A percentile compares a stretch with the other conserved stretches of the same genome.
These are phyloP conservation scores for Eupithecia vulgata DNA, from an alignment of 2,888 invertebrate genomes.

Conservation along the genomic window DNA sequence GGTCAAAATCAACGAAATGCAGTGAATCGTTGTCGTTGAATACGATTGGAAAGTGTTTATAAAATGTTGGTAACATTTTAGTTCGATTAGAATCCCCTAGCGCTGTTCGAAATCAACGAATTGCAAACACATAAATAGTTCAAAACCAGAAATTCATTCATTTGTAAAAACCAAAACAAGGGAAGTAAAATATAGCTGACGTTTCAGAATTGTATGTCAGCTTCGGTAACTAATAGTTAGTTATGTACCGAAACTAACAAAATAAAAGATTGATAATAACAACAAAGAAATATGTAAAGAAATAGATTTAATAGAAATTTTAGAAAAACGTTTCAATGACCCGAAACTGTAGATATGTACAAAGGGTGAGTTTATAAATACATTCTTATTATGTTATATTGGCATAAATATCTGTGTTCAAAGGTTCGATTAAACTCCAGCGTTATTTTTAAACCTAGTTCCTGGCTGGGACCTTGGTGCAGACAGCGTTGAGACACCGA, in stretches of 20 bases:
- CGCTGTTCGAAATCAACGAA: conserved; percentile 17
- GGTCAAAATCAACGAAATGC: too few relatives aligned
- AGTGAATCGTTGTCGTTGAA: background rate
- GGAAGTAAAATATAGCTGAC: background rate
- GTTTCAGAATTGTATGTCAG: background rate
- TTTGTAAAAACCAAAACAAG: background rate
- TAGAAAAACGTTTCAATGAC: background rate
- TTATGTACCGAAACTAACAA: too few relatives aligned
- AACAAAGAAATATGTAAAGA: background rate
- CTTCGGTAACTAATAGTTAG: background rate
- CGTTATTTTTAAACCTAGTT: conserved; percentile 14
- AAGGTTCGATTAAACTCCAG: background rate
- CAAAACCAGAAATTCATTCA: background rate
- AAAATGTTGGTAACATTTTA: conserved; percentile 3
- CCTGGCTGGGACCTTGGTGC: conserved; percentile 60
- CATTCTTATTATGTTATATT: background rate
- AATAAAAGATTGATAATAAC: background rate
- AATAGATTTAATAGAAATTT: background rate
- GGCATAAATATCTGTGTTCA: background rate
- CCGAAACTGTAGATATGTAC: background rate
- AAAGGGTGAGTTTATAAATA: background rate
- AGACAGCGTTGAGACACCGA: conserved; percentile 64
- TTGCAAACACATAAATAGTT: conserved; percentile 14
- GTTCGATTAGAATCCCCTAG: conserved; percentile 8
- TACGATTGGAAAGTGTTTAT: background rate